A percentile compares a stretch with the other conserved stretches of the same genome.
Evolutionary conservation across 2,797 vertebrate genomes (phyloP).

Genomic region (Cyclura pinguis): DNA sequence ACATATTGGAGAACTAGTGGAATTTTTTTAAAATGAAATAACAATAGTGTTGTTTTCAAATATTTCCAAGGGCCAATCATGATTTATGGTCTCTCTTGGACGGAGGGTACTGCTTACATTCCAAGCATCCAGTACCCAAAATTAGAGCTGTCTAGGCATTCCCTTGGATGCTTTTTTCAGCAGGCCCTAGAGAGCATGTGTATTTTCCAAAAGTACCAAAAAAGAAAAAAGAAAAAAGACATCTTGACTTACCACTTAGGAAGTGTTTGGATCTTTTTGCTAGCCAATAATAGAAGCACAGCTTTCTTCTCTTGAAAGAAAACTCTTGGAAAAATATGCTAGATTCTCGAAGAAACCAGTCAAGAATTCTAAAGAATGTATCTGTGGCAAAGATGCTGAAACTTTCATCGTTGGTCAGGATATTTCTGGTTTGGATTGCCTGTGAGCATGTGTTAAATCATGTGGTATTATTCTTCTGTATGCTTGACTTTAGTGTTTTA

Average conservation of each 20-base stretch:
- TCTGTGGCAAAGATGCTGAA: constrained; percentile 50
- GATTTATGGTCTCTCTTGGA: not conserved
- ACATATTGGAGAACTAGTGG: not conserved
- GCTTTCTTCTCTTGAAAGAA: constrained; percentile 49
- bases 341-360: constrained; percentile 55
- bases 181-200: not conserved
- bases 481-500: constrained; percentile 46
- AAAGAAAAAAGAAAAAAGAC: not conserved
- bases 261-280: constrained; percentile 47
- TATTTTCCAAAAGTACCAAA: constrained; percentile 19
- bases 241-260: constrained; percentile 55
- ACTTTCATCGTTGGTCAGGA: constrained; percentile 48
- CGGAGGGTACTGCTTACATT: not conserved
- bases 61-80: not conserved
- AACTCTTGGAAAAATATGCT: constrained; percentile 54
- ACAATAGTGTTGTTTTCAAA: not conserved
- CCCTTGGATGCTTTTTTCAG: constrained; percentile 5
- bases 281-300: constrained; percentile 54
- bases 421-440: constrained; percentile 53
- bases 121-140: constrained; percentile 29
- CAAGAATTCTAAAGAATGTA: constrained; percentile 53
- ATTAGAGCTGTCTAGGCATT: constrained; percentile 28
- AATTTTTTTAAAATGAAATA: not conserved
- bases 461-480: constrained; percentile 7
- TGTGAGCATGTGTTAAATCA: not conserved